Percentiles rank a stretch among this genome's conserved stretches.
These are phyloP conservation scores for Zaprionus ornatus DNA, from an alignment of 1,140 invertebrate genomes.

Conservation along the genomic window DNA sequence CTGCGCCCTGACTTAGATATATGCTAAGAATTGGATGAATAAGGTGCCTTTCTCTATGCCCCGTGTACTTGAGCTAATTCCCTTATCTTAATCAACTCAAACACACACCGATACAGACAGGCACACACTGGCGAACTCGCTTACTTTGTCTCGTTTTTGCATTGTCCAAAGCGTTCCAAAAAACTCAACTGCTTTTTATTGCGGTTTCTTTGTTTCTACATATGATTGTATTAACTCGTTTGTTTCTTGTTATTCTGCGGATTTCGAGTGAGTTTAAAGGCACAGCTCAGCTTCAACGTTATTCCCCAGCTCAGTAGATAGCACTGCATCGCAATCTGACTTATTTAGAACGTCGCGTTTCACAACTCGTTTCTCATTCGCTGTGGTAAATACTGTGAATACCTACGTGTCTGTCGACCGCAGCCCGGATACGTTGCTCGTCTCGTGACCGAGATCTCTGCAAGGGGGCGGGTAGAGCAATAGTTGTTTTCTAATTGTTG, in stretches of 20 bases:
- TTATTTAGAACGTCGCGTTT: slow-evolving; percentile 11
- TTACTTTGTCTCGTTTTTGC: background rate
- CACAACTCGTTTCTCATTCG: slow-evolving; percentile 17
- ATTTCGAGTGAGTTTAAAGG: slow-evolving; percentile 1
- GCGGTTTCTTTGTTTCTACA: slow-evolving; percentile 29
- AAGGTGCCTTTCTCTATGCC: background rate
- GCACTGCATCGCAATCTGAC: background rate
- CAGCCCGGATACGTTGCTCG: background rate
- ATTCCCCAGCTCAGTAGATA: background rate
- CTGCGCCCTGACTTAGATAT: background rate
- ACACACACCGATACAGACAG: no score
- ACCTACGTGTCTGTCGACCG: slow-evolving; percentile 5
- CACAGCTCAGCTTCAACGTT: background rate
- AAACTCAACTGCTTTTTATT: slow-evolving; percentile 31
- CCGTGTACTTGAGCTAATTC: slow-evolving; percentile 1
- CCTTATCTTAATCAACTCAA: slow-evolving; percentile 21
- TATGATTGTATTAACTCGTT: background rate
- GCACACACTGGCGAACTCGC: background rate
- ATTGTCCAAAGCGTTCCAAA: slow-evolving; percentile 3
- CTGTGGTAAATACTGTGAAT: slow-evolving; percentile 3
- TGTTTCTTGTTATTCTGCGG: background rate
- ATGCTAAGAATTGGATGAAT: background rate
- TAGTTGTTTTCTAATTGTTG: background rate
- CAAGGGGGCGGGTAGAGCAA: background rate
- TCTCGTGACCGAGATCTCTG: slow-evolving; percentile 11